phyloP scores from a whole-genome alignment of 2,888 invertebrate genomes.

The Unio delphinus region DNA sequence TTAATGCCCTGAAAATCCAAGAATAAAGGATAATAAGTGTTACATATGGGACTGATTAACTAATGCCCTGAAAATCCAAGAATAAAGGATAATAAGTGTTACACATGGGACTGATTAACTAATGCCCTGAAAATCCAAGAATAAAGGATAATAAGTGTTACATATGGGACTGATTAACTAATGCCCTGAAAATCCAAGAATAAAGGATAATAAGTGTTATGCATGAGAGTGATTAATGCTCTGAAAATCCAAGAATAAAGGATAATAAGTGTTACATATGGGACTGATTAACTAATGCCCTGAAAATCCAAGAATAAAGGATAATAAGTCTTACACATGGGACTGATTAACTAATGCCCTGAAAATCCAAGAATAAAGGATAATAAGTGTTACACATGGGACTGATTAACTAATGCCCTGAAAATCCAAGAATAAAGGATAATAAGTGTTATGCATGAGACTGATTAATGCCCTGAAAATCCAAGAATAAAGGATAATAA shows the following conservation, averaged over 20 bases:
- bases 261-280: too few relatives aligned
- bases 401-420: conserved; percentile 83
- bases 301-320: conserved; percentile 65
- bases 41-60: conserved; percentile 72
- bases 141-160: too few relatives aligned
- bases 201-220: too few relatives aligned
- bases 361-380: conserved; percentile 5
- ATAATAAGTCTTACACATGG: too few relatives aligned
- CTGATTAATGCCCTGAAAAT: conserved; percentile 78
- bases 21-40: too few relatives aligned
- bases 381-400: too few relatives aligned
- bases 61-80: conserved; percentile 80
- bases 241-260: conserved; percentile 69
- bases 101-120: conserved; percentile 65
- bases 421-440: not conserved
- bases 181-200: conserved; percentile 80
- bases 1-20: conserved; percentile 80
- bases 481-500: too few relatives aligned
- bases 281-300: conserved; percentile 81
- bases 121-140: conserved; percentile 78
- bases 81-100: too few relatives aligned
- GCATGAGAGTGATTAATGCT: conserved; percentile 76
- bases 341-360: conserved; percentile 83
- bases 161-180: conserved; percentile 74
- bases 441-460: too few relatives aligned